Base-by-base conservation (phyloP, 30 jellyfish, hydroid and myxozoan genomes). In the Aurelia aurita complex sp. Pacific region DNA sequence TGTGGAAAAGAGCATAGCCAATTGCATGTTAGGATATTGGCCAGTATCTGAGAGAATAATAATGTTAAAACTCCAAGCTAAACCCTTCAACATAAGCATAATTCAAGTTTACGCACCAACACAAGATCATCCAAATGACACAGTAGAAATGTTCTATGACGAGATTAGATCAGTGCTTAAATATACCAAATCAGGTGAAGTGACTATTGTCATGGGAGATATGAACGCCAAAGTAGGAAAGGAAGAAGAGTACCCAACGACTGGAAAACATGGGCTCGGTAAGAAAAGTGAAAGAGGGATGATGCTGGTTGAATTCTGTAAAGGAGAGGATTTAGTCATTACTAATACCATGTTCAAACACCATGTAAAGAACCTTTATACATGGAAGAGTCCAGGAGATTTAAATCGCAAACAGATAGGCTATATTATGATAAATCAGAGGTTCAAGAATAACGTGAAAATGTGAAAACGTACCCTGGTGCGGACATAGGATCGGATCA, bases 81-180 rank as follows among this genome's bases (percentile, higher is more conserved):
- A 81, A 2, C 91, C 83, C 13, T 16, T 68, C 52, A 34, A 81
- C 53, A 69, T 81, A 2, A 5, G 35, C 29, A 29, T 67, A 57
- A 35, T 81, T 13, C 61, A 16, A 38, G 91, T 78, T 11, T 81
- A 67, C 53, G 85, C 91, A 43, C 91, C 91, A 67, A 81, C 91
- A 6, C 6, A 74, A 8, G 76, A 12, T 6, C 34, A 63, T n/a
- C 15, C 23, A 13, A 85, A 81, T 11, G 83, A 69, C 17, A 74
- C 68, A 67, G n/a, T 54, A 14, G 75, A 81, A 46, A 59, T 7
- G 51, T 64, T 64, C 8, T 40, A 40, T 40, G 52, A 40, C 6
- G 52, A 40, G 52, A 40, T 40, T 40, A 40, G 52, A 23, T 23
- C 29, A 40, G 52, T 40, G 9, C 52, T 2, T 40, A 40, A 40